Evolutionary conservation across 2,888 invertebrate species (phyloP), one percentile per base, ranked within the genome.

Genomic region (Diadromus collaris): DNA sequence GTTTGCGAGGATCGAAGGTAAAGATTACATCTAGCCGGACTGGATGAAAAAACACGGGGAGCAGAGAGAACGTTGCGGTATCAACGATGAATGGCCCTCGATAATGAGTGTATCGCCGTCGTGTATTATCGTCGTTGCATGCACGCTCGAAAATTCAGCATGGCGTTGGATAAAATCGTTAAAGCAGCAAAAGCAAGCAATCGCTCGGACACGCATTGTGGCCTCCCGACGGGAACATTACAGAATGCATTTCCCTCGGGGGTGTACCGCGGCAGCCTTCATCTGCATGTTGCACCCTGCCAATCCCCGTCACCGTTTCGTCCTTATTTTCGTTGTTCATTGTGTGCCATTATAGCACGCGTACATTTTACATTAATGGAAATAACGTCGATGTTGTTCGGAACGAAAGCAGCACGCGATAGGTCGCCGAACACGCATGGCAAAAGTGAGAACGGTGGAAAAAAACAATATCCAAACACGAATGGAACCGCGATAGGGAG

Each of bases 391-490:
- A 70, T 21, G 70, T 32, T 41, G 58, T 9, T 32, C 56, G 54
- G 51, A 51, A 68, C 51, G 54, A 63, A 73, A 76, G 61, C 54
- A 34, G 76, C 83, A 80, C 80, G 83, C 81, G 73, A 83, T 76
- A 70, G 69, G 75, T 71, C 67, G 64, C 48, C 24, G 60, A 76
- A 68, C 79, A 76, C 82, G 74, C 70, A 69, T 72, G 70, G 60
- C 41, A 58, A 70, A 73, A 58, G 56, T 44, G n/a, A 70, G 78
- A 74, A 75, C 19, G 70, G 44, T 63, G 68, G 58, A 75, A 76
- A 75, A 65, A 61, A 71, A 78, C 60, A 64, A 74, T 78, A 63
- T 78, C 46, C 54, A 10, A 21, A 54, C 44, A 27, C 27, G 64
- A 24, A 51, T 64, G 24, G 29, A 60, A 73, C 44, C 44, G 77